Evolutionary conservation across 2,888 invertebrate genomes (phyloP), one percentile per base, ranked within the genome.

Genomic region (Nasonia oneida): DNA sequence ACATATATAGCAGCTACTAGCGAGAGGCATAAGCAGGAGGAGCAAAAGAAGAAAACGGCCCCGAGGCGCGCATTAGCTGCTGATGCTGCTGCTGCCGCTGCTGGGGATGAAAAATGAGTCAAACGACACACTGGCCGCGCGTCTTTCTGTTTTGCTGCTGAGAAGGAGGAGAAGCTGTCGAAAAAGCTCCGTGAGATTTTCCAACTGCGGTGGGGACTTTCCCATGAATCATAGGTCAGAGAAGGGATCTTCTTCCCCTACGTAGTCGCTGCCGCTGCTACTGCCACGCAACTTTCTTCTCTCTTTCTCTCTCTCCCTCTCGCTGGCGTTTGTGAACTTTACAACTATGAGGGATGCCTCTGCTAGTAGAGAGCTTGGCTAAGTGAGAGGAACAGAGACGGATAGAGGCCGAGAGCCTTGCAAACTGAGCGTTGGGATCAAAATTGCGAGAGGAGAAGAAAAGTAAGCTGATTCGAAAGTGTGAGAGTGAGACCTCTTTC

Each of bases 271-370:
- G 8, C 2, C 6, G 57, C 1, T n/a, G n/a, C 23, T 18, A 15
- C 8, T 33, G 3, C 29, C 0, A 12, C 33, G 39, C 57, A 77
- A 61, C 83, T 50, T 75, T 37, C 33, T 67, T 15, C n/a, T 57
- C 57, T 37, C 37, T 37, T 5, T 67, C 23, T 23, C 47, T 15
- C n/a, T 57, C 57, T 37, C 37, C 4, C 37, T 67, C 61, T 23
- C 47, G 39, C 23, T 77, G 18, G 23, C 37, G 4, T 15, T 53
- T 39, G 67, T 33, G 10, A 75, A 80, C 75, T 75, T 84, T 80
- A 84, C 67, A 81, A 71, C 85, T 81, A 47, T 76, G 81, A 61
- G 74, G 47, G 70, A 29, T 39, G 15, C 39, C 67, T 18, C 50
- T 50, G 37, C 61, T 67, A 50, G 18, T 53, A 53, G 53, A 53